A percentile compares a stretch with the other conserved stretches of the same genome.
Conservation (phyloP, 2,113 vertebrate species). For the Colossoma macropomum region DNA sequence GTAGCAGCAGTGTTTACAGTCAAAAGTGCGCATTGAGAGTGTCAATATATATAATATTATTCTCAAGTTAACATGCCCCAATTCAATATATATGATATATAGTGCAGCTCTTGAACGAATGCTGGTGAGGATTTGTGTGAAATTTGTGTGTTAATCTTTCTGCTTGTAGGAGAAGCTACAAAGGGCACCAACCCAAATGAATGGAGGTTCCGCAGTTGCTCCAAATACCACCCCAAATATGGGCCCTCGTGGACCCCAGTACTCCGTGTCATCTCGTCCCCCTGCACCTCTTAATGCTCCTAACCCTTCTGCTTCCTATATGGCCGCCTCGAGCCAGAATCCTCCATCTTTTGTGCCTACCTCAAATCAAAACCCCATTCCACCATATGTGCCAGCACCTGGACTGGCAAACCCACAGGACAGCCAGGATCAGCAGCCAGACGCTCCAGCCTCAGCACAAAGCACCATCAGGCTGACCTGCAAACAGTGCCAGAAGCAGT, state of each 20-base stretch:
- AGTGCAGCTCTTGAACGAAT: too few species aligned
- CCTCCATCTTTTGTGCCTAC: constrained; percentile 21
- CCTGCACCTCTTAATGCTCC: neutral
- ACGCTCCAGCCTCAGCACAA: constrained; percentile 71
- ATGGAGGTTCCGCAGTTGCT: constrained; percentile 38
- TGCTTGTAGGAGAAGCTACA: constrained; percentile 37
- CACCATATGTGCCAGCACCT: constrained; percentile 22
- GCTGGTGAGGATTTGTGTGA: neutral
- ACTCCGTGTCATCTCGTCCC: neutral
- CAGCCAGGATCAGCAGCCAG: neutral
- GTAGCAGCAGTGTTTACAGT: too few species aligned
- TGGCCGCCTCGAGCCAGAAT: constrained; percentile 65
- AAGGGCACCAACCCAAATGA: constrained; percentile 58
- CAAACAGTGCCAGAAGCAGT: constrained; percentile 87
- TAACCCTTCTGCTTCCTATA: constrained; percentile 58
- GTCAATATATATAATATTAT: too few species aligned
- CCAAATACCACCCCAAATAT: neutral
- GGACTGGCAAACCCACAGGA: constrained; percentile 22
- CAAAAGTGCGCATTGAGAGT: too few species aligned
- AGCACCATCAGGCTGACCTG: constrained; percentile 81
- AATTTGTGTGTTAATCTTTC: neutral
- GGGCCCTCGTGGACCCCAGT: constrained; percentile 15
- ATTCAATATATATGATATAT: too few species aligned
- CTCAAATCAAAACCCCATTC: neutral
- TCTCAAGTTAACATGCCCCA: too few species aligned